Conservation (phyloP, 2,888 invertebrate species). For the Sepiola atlantica region DNA sequence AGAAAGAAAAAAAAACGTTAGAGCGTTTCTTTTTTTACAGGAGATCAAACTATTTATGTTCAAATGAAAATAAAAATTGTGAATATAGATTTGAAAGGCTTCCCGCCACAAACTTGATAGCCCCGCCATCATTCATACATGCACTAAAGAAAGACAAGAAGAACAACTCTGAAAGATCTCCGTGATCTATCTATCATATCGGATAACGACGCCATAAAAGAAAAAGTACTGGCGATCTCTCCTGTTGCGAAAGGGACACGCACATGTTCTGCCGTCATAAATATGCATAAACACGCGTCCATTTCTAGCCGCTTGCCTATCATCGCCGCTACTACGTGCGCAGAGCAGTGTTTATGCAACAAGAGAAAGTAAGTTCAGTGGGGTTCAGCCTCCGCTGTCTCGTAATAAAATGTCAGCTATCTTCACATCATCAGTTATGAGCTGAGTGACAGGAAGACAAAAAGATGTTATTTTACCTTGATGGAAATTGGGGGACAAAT, state of each 20-base stretch:
- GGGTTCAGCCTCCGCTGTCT: background rate
- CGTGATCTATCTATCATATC: slow-evolving; percentile 6
- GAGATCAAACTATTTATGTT: too few relatives aligned
- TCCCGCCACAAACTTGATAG: background rate
- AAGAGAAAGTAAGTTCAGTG: background rate
- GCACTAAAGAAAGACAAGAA: background rate
- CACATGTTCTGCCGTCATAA: background rate
- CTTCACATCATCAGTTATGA: background rate
- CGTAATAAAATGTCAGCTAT: background rate
- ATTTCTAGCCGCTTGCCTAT: background rate
- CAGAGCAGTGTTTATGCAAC: background rate
- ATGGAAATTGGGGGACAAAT: background rate
- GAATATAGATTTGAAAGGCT: background rate
- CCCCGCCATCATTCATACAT: background rate
- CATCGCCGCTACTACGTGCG: background rate
- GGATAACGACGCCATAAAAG: background rate
- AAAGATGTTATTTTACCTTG: background rate
- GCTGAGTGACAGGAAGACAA: slow-evolving; percentile 32
- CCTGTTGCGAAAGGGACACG: background rate
- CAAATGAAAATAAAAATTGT: background rate
- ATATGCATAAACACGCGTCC: background rate
- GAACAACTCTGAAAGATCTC: background rate
- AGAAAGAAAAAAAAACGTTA: too few relatives aligned
- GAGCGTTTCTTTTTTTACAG: too few relatives aligned
- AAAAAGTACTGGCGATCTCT: background rate